Conservation (phyloP, 53 echinoderm and acorn worm genomes). For the Mesocentrotus franciscanus region DNA sequence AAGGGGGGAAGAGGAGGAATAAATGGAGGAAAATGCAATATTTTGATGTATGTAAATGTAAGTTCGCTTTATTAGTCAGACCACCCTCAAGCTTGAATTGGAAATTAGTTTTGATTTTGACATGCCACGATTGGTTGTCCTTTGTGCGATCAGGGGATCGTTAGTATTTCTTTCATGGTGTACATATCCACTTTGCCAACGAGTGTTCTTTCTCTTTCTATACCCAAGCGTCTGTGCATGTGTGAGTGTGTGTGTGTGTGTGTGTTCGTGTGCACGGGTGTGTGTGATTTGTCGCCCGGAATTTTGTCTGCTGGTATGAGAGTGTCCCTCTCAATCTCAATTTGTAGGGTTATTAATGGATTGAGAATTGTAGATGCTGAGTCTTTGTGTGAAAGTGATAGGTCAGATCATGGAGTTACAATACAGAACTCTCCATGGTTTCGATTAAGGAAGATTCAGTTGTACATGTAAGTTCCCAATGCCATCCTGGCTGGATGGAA, state of each 20-base stretch:
- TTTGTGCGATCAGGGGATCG: constrained; percentile 61
- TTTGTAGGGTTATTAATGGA: constrained; percentile 37
- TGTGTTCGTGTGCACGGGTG: neutral
- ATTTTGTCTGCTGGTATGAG: constrained; percentile 5
- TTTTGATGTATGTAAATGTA: constrained; percentile 66
- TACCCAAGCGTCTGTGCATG: neutral
- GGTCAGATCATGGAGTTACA: constrained; percentile 14
- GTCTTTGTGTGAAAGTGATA: constrained; percentile 51
- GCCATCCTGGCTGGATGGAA: neutral
- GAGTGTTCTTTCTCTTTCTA: constrained; percentile 18
- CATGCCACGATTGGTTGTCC: constrained; percentile 32
- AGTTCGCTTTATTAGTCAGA: constrained; percentile 65
- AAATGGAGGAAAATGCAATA: constrained; percentile 20
- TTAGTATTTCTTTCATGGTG: constrained; percentile 45
- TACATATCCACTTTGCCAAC: constrained; percentile 37
- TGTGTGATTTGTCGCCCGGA: constrained; percentile 43
- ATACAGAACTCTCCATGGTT: constrained; percentile 22
- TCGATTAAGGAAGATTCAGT: neutral
- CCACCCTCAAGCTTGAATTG: constrained; percentile 59
- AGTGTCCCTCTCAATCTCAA: constrained; percentile 45
- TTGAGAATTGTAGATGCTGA: constrained; percentile 26
- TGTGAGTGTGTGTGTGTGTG: neutral
- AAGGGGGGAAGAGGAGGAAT: neutral
- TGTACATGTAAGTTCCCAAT: neutral
- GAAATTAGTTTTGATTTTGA: constrained; percentile 63